Evolutionary conservation across 2,888 invertebrate species (phyloP).

Genomic region (Coenonympha arcania): DNA sequence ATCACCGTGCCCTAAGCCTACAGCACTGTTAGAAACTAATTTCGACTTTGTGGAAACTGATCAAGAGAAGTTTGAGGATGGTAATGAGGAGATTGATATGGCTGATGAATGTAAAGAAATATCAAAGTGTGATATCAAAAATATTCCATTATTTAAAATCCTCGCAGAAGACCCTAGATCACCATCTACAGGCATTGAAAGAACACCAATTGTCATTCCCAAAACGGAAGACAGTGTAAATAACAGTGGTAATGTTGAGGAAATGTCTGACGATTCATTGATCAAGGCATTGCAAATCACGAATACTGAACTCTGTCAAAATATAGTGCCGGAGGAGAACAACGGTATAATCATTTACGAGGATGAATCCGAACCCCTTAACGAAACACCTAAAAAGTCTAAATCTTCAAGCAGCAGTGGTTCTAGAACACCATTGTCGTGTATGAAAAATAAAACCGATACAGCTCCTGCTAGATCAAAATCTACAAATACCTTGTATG

Average conservation of each 20-base stretch:
- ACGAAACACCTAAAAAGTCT: conserved; percentile 55
- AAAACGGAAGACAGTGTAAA: conserved; percentile 39
- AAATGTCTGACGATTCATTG: conserved; percentile 65
- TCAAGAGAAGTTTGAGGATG: conserved; percentile 42
- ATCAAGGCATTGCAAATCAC: conserved; percentile 61
- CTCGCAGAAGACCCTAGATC: conserved; percentile 64
- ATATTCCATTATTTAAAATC: conserved; percentile 44
- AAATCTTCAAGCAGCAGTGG: conserved; percentile 50
- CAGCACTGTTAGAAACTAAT: conserved; percentile 74
- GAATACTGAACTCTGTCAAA: conserved; percentile 50
- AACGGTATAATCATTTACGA: conserved; percentile 75
- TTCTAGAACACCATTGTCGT: conserved; percentile 64
- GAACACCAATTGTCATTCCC: conserved; percentile 64
- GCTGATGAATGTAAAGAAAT: conserved; percentile 1
- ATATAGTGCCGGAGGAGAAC: conserved; percentile 42
- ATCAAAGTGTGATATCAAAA: conserved; percentile 24
- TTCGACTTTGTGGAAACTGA: conserved; percentile 72
- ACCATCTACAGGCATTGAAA: conserved; percentile 63
- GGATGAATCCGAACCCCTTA: conserved; percentile 54
- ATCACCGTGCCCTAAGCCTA: conserved; percentile 49
- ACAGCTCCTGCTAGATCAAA: conserved; percentile 57
- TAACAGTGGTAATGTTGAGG: conserved; percentile 59
- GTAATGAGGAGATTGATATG: conserved; percentile 31
- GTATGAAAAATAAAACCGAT: conserved; percentile 67
- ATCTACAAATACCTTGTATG: conserved; percentile 57